These are phyloP conservation scores for Pyrgilauda ruficollis DNA, from an alignment of 2,113 vertebrate genomes.

Conservation along the genomic window DNA sequence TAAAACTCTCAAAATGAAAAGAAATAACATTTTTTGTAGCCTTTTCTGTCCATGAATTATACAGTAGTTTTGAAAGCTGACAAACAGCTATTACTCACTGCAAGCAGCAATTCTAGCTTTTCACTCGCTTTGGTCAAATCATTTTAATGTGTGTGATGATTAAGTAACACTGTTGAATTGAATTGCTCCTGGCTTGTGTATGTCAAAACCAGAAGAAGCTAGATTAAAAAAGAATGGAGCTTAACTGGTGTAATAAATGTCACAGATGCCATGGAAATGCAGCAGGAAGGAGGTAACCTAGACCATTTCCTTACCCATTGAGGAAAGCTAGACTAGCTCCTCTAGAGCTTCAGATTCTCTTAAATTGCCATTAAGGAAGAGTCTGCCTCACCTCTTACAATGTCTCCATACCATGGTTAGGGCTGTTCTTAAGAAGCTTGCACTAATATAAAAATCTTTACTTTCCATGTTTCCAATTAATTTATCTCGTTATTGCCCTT, in stretches of 20 bases:
- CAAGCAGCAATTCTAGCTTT: not conserved
- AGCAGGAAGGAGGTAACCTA: not conserved
- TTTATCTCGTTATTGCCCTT: not conserved
- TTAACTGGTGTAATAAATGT: not conserved
- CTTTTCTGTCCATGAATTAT: conserved; percentile 7
- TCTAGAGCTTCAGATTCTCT: not conserved
- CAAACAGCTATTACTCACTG: not conserved
- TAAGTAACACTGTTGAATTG: not conserved
- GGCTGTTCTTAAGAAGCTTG: not conserved
- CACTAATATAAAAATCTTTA: not conserved
- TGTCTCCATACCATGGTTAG: not conserved
- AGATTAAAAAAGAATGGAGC: not conserved
- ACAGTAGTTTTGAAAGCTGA: not conserved
- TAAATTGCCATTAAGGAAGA: not conserved
- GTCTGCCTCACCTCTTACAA: not conserved
- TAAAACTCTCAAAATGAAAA: not conserved
- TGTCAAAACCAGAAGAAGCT: not conserved
- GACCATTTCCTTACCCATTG: not conserved
- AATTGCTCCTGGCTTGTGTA: not conserved
- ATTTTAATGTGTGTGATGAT: not conserved
- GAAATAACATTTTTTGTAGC: not conserved
- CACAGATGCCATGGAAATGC: not conserved
- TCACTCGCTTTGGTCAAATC: not conserved
- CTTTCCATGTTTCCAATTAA: not conserved
- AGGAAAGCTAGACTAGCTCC: not conserved